phyloP scores from a whole-genome alignment of 2,888 invertebrate genomes.

The Tethea ocularis region DNA sequence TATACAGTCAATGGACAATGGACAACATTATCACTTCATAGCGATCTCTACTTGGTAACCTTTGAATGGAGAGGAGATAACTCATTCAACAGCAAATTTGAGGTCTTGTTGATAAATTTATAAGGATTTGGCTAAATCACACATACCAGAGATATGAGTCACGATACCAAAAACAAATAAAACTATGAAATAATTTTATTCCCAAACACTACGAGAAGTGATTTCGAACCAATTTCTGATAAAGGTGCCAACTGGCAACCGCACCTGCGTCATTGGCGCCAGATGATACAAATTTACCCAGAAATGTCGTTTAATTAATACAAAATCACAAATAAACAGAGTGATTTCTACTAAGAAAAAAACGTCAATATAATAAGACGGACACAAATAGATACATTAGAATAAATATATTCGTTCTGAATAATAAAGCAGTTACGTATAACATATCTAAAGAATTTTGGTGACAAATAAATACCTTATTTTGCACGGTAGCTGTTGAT shows the following conservation, averaged over 20 bases:
- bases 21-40: too few species aligned
- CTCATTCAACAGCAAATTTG: too few species aligned
- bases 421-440: constrained; percentile 41
- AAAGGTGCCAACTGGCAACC: not conserved
- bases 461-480: constrained; percentile 23
- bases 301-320: constrained; percentile 50
- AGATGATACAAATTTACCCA: constrained; percentile 42
- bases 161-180: not conserved
- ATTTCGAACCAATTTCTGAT: constrained; percentile 4
- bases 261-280: constrained; percentile 31
- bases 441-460: constrained; percentile 23
- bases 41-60: too few species aligned
- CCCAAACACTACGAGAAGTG: not conserved
- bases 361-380: constrained; percentile 48
- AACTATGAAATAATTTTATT: not conserved
- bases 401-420: constrained; percentile 43
- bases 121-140: not conserved
- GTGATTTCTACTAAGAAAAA: constrained; percentile 38
- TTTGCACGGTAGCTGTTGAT: constrained; percentile 8
- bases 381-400: constrained; percentile 49
- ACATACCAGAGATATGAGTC: not conserved
- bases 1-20: too few species aligned
- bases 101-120: too few species aligned
- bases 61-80: too few species aligned
- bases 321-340: constrained; percentile 50